phyloP scores from a whole-genome alignment of 2,888 invertebrate genomes.

The Altica lythri region DNA sequence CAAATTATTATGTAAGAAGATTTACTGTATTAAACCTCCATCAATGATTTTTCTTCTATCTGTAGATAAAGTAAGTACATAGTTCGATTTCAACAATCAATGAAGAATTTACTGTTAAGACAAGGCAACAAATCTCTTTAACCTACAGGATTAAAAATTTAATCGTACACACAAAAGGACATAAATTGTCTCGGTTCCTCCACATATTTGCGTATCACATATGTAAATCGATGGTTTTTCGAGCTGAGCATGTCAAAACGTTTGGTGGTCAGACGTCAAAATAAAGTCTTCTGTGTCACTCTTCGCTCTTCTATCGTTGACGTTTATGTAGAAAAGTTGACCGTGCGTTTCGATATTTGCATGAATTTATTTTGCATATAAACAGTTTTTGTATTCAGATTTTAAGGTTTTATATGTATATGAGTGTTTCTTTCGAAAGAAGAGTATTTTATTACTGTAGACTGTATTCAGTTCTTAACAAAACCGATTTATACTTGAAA shows the following conservation, averaged over 20 bases:
- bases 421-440: too few relatives aligned
- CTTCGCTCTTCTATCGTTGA: conserved; percentile 34
- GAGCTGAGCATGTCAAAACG: conserved; percentile 32
- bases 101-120: too few relatives aligned
- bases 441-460: too few relatives aligned
- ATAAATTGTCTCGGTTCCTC: conserved; percentile 44
- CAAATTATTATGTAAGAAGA: too few relatives aligned
- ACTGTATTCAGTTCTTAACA: too few relatives aligned
- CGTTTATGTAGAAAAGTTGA: conserved; percentile 36
- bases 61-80: too few relatives aligned
- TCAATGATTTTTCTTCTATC: too few relatives aligned
- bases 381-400: conserved; percentile 35
- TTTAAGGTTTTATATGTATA: conserved; percentile 11
- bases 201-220: conserved; percentile 40
- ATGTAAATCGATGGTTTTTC: conserved; percentile 39
- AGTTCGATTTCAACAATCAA: too few relatives aligned
- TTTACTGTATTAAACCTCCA: too few relatives aligned
- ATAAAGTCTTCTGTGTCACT: conserved; percentile 47
- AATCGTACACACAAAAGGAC: conserved; percentile 44
- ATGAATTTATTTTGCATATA: conserved; percentile 39
- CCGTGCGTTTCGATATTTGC: conserved; percentile 32
- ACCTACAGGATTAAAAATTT: conserved; percentile 35
- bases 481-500: too few relatives aligned
- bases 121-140: conserved; percentile 17
- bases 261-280: conserved; percentile 47